Evolutionary conservation across 1,140 invertebrate species (phyloP), one percentile per base, ranked within the genome.

Genomic region (Lepidotrigona ventralis): DNA sequence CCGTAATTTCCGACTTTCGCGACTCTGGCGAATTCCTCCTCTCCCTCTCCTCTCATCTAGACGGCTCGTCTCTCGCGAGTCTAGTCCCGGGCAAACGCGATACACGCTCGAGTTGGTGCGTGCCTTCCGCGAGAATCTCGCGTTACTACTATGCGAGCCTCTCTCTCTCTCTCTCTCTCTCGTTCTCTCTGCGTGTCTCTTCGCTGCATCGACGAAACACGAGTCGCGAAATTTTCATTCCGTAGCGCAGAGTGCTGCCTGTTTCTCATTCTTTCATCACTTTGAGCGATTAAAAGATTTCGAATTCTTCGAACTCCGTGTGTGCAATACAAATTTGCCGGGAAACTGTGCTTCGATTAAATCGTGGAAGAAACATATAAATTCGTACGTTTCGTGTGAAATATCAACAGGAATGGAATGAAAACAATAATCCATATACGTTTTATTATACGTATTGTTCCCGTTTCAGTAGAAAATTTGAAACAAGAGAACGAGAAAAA

Each of bases 1-100:
- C 54, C 86, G 82, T 87, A 88, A 88, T 88, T 87, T 72, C 63
- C 66, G 66, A 68, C 82, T 88, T 83, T 84, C 78, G 68, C 82
- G 64, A 68, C 72, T 74, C 15, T n/a, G 15, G 39, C 29, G 29
- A 6, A 11, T 33, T 11, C 19, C 29, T 29, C 29, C 26, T 33
- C 5, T 33, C 74, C 72, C 4, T 33, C 33, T 33, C 33, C 4
- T 33, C 33, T 33, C 33, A 33, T 33, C 33, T 33, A 54, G 4
- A 5, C 8, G 72, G 23, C 23, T 58, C 53, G 78, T 73, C 46
- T 75, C 60, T 58, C n/a, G 68, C 39, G 39, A 46, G 39, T 46
- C 39, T 46, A 70, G 85, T 82, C 54, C 53, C 56, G 26, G 5
- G 72, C 63, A 69, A 82, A 82, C 81, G 54, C 53, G 72, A 82